Base-by-base conservation (phyloP, 2,113 vertebrate species). In the Rhegmatorhina hoffmannsi region DNA sequence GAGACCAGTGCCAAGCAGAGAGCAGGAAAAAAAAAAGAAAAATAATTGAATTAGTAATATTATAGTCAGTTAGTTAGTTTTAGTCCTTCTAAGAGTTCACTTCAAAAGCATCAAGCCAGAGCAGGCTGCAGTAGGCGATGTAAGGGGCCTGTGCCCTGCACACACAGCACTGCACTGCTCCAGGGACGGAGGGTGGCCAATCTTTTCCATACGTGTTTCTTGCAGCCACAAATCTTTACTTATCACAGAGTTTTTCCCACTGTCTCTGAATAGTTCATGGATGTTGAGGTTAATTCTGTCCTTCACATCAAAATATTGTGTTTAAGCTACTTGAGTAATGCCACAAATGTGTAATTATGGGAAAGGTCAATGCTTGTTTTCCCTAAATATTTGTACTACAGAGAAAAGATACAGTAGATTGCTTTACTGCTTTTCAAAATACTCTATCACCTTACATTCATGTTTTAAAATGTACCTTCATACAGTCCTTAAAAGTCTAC, bases 1-100 rank as follows among this genome's bases (percentile, higher is more conserved):
- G 97, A 96, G 97, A 97, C 90, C 96, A 95, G 87, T 96, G 96
- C 93, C 96, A 98, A 97, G 96, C 98, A 97, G 97, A 97, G 64
- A 96, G 96, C 97, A 98, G 96, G 91, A 59, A 69, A 92, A 94
- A 94, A 94, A 92, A 92, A 92, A 96, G 84, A 84, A 87, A 98
- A 82, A 97, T 10, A 90, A 95, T 96, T 95, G 76, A 56, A 94
- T 98, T 98, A 98, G 97, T 96, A 97, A 97, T 94, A 81, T 90
- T 89, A 91, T 33, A 91, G 95, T 95, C 63, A 90, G 73, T 95
- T 85, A 91, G 93, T 96, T 96, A 88, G 87, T n/a, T 94, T 94
- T 93, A 95, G 58, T 92, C 44, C 76, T 97, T 85, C 81, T 95
- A 94, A 91, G 77, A 92, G 34, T 95, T 96, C 84, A 95, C 70